Evolutionary conservation across 2,888 invertebrate genomes (phyloP), one percentile per base, ranked within the genome.

Genomic region (Cheilosia impressa): DNA sequence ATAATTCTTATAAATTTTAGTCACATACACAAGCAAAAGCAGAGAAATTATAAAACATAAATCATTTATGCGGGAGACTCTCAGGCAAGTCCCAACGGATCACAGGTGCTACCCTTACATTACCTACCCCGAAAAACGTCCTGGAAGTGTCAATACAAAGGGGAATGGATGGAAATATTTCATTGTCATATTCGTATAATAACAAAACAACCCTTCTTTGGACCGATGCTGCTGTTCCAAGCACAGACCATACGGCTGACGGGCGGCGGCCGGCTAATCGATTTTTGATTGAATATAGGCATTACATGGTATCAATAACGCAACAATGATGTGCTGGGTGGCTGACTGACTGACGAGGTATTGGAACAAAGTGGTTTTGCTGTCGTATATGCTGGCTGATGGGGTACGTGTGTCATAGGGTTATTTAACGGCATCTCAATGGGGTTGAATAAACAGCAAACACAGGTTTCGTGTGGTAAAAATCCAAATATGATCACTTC

Each of bases 401-500:
- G 66, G 58, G 31, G 66, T 72, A 72, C 72, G 85, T 85, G 85
- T 85, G 81, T 81, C 81, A 63, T 85, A 72, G 85, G 81, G 85
- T 85, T 85, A 85, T 85, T 85, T 85, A 85, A 85, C 85, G 85
- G 81, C 68, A 76, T 72, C 60, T 68, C 72, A 81, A 81, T 85
- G 81, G 85, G 85, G 81, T 85, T 81, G 85, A 81, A 85, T 85
- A 81, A 85, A 85, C 85, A 85, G 57, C 71, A 81, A 85, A 85
- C 85, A 85, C 85, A 62, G 85, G 85, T 85, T 88, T 83, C 68
- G 83, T 88, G 89, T 88, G 89, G 90, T 90, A 91, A 90, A 91
- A 91, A 91, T 91, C 91, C 91, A 90, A 91, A 92, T 92, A 91
- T 92, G 92, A 91, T 92, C 91, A 91, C 92, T 91, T 91, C 92